Evolutionary conservation across 2,888 invertebrate genomes (phyloP).

Genomic region (Fragum fragum): DNA sequence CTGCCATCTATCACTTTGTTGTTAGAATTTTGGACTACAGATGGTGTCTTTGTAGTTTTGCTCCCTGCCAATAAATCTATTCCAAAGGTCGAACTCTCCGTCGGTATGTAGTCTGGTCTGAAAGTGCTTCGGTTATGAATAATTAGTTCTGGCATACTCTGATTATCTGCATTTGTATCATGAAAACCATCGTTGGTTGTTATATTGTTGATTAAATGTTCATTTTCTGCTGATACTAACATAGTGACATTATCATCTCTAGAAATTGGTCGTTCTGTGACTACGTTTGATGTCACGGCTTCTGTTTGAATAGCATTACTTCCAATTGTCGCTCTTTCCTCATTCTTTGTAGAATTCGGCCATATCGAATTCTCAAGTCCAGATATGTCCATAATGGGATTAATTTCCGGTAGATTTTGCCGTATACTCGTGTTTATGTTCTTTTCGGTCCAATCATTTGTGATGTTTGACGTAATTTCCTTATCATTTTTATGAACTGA

Average conservation of each 20-base stretch:
- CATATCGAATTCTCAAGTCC: not conserved
- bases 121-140: not conserved
- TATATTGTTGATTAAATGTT: not conserved
- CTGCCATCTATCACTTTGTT: not conserved
- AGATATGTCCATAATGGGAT: not conserved
- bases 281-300: not conserved
- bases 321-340: slow-evolving; percentile 8
- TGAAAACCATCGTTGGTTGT: not conserved
- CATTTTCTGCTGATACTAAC: not conserved
- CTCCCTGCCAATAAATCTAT: not conserved
- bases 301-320: slow-evolving; percentile 1
- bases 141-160: not conserved
- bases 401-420: not conserved
- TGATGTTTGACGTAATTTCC: too few species aligned
- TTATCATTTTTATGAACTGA: too few species aligned
- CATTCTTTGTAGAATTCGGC: not conserved
- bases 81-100: not conserved
- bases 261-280: not conserved
- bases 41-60: not conserved
- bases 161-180: too few species aligned
- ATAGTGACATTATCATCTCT: not conserved
- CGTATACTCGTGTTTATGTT: not conserved
- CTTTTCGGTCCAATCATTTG: not conserved
- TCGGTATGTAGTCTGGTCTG: not conserved
- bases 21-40: not conserved